Evolutionary conservation across 2,797 vertebrate genomes (phyloP).

Genomic region (Muscicapa comitata): DNA sequence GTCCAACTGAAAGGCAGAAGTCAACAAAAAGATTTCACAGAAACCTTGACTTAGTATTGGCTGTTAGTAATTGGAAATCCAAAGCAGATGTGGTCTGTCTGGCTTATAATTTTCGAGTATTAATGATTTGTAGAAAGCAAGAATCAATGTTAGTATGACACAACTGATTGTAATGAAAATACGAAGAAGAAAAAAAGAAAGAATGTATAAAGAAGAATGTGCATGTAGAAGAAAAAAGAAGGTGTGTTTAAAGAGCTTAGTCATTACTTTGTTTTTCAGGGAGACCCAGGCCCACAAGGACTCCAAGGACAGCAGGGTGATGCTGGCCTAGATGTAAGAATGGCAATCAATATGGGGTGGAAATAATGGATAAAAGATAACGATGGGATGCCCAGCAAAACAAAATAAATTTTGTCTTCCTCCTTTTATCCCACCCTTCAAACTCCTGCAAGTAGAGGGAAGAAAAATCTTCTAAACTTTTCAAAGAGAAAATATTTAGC

Average conservation of each 20-base stretch:
- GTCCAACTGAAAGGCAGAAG: background rate
- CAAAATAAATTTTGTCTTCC: background rate
- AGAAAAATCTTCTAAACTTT: background rate
- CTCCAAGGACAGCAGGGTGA: conserved; percentile 46
- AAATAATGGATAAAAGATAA: background rate
- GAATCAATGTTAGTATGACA: background rate
- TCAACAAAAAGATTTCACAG: background rate
- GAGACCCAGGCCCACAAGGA: conserved; percentile 72
- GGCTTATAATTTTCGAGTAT: background rate
- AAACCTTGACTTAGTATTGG: background rate
- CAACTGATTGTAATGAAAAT: background rate
- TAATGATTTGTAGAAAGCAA: background rate
- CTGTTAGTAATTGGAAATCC: background rate
- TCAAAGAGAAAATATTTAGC: background rate
- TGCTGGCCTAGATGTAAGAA: conserved; percentile 57
- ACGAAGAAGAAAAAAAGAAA: background rate
- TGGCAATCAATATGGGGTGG: background rate
- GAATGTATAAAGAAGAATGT: background rate
- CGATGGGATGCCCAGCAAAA: background rate
- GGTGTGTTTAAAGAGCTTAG: background rate
- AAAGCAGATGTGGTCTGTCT: background rate
- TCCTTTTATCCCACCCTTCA: background rate
- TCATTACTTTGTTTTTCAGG: conserved; percentile 70
- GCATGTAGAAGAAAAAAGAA: background rate
- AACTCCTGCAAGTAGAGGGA: background rate